Percentiles rank a stretch among this genome's conserved stretches.
These are phyloP conservation scores for Calidris pygmaea DNA, from an alignment of 2,113 vertebrate species.

Conservation along the genomic window DNA sequence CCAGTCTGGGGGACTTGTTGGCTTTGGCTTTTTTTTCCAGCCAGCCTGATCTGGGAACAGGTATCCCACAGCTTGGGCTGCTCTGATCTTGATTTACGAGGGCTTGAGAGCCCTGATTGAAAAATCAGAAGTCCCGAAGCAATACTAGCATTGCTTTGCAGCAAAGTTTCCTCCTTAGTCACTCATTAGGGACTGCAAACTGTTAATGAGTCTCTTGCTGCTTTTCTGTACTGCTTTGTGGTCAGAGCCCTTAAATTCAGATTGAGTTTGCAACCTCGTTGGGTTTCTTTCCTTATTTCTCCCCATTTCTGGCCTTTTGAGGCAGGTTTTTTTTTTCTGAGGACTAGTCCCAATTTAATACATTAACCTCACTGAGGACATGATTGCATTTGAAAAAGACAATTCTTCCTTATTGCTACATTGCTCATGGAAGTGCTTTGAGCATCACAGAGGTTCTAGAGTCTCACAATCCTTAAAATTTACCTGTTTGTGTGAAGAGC, in stretches of 20 bases:
- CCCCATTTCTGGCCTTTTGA: not conserved
- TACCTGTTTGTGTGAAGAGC: not conserved
- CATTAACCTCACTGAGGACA: not conserved
- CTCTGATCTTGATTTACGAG: constrained; percentile 42
- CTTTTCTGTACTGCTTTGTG: not conserved
- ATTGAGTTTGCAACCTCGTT: not conserved
- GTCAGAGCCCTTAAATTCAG: not conserved
- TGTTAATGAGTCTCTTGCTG: not conserved
- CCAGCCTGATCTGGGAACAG: constrained; percentile 33
- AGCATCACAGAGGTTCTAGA: not conserved
- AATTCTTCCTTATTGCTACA: not conserved
- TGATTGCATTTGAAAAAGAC: not conserved
- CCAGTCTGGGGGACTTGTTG: not conserved
- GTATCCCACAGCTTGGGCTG: not conserved
- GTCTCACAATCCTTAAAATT: not conserved
- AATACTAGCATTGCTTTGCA: not conserved
- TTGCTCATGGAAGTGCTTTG: not conserved
- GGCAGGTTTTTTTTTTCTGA: not conserved
- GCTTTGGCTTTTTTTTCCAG: constrained; percentile 28
- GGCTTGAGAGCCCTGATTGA: not conserved
- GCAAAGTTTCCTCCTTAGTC: not conserved
- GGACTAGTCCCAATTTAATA: not conserved
- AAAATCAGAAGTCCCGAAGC: constrained; percentile 1
- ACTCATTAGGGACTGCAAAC: not conserved
- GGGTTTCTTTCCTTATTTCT: not conserved